Evolutionary conservation across 2,113 vertebrate genomes (phyloP).

Genomic region (Hydropotes inermis): DNA sequence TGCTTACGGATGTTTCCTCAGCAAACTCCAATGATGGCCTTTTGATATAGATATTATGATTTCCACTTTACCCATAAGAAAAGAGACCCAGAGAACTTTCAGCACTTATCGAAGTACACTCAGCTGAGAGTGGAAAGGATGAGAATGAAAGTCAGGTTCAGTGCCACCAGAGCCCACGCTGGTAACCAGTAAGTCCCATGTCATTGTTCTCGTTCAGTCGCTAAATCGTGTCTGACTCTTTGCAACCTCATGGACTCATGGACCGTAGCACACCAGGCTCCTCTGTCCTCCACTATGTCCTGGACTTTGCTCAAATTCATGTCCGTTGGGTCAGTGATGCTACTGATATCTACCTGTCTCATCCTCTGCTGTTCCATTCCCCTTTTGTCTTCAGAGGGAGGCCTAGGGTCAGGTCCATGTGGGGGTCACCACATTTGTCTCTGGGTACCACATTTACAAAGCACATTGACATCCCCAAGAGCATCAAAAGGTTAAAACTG

Average conservation of each 20-base stretch:
- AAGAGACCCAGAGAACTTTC: background rate
- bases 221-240: background rate
- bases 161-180: background rate
- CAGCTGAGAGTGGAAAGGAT: background rate
- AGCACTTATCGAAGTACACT: background rate
- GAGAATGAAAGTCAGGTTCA: background rate
- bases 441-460: background rate
- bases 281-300: background rate
- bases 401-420: accelerated
- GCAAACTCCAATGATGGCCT: background rate
- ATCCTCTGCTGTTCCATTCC: background rate
- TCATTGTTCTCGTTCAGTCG: accelerated
- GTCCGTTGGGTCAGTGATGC: background rate
- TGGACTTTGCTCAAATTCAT: background rate
- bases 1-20: background rate
- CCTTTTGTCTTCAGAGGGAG: background rate
- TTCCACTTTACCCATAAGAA: background rate
- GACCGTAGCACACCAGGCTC: background rate
- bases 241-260: background rate
- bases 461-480: background rate
- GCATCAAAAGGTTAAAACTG: background rate
- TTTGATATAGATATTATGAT: background rate
- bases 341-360: background rate
- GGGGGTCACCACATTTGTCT: background rate
- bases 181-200: background rate